Conservation (phyloP, 2,888 invertebrate species). For the Gerris lacustris region DNA sequence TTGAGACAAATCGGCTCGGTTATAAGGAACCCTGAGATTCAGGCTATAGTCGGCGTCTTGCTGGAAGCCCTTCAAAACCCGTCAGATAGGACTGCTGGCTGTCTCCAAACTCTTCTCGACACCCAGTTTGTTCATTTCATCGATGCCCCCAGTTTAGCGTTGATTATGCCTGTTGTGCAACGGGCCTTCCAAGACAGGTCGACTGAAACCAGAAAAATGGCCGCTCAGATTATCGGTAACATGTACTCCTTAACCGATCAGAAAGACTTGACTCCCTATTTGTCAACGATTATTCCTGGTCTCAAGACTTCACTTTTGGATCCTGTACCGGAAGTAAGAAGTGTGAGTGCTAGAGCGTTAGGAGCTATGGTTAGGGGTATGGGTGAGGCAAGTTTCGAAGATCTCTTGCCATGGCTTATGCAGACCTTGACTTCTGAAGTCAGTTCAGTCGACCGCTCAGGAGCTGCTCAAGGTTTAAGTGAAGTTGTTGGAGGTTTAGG, state of each 20-base stretch:
- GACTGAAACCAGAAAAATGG: conserved; percentile 97
- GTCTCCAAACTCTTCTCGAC: conserved; percentile 84
- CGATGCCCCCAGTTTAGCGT: conserved; percentile 92
- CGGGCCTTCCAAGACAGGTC: conserved; percentile 94
- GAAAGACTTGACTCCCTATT: conserved; percentile 91
- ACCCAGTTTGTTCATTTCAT: conserved; percentile 98
- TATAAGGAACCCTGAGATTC: conserved; percentile 96
- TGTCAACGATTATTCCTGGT: conserved; percentile 92
- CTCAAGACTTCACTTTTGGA: conserved; percentile 89
- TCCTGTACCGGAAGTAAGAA: conserved; percentile 94
- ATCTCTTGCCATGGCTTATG: conserved; percentile 96
- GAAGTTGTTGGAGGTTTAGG: conserved; percentile 96
- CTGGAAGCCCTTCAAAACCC: conserved; percentile 91
- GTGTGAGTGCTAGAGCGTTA: conserved; percentile 87
- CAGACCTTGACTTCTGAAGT: conserved; percentile 89
- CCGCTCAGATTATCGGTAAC: conserved; percentile 98
- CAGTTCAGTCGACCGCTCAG: conserved; percentile 89
- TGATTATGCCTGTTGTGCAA: conserved; percentile 99
- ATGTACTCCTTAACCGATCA: conserved; percentile 99
- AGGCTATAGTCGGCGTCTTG: conserved; percentile 76
- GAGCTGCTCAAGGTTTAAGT: conserved; percentile 92
- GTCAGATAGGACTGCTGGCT: conserved; percentile 81
- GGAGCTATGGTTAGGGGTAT: conserved; percentile 97
- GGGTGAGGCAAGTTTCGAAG: conserved; percentile 92
- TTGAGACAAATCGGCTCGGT: conserved; percentile 93